phyloP scores from a whole-genome alignment of 2,888 invertebrate genomes.

The Cosmia trapezina region DNA sequence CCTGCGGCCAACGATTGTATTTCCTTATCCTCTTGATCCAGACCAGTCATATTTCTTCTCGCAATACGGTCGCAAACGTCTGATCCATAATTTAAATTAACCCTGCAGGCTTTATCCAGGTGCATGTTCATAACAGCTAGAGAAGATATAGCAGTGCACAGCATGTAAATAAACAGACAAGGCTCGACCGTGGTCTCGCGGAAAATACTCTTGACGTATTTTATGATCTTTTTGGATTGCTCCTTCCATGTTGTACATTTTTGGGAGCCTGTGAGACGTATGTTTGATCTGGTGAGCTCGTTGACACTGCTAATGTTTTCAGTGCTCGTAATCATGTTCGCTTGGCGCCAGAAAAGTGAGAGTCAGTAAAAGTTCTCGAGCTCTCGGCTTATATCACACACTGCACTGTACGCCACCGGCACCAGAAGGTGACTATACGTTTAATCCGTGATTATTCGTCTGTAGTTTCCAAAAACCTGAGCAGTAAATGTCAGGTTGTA shows the following conservation, averaged over 20 bases:
- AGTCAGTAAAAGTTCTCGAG: slow-evolving; percentile 79
- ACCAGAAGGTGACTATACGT: slow-evolving; percentile 77
- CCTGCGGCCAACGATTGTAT: slow-evolving; percentile 89
- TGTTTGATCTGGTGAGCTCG: slow-evolving; percentile 83
- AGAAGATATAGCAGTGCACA: slow-evolving; percentile 92
- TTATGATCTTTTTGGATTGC: slow-evolving; percentile 78
- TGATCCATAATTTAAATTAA: slow-evolving; percentile 87
- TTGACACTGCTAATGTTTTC: slow-evolving; percentile 76
- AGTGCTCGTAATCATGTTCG: slow-evolving; percentile 78
- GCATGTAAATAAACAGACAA: slow-evolving; percentile 91
- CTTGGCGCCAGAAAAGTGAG: slow-evolving; percentile 75
- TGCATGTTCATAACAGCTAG: slow-evolving; percentile 90
- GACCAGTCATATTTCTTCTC: slow-evolving; percentile 82
- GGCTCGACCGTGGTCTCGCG: slow-evolving; percentile 92
- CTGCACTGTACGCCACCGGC: slow-evolving; percentile 75
- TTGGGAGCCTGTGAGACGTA: slow-evolving; percentile 77
- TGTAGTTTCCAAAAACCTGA: slow-evolving; percentile 86
- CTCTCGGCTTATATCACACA: slow-evolving; percentile 73
- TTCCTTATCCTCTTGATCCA: slow-evolving; percentile 81
- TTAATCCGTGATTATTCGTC: slow-evolving; percentile 82
- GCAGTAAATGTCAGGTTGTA: slow-evolving; percentile 85
- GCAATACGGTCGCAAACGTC: slow-evolving; percentile 89
- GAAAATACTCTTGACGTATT: slow-evolving; percentile 80
- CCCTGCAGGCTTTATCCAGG: slow-evolving; percentile 91
- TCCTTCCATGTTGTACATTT: slow-evolving; percentile 78